phyloP scores from a whole-genome alignment of 2,888 invertebrate genomes.

The Cantharis nigra region DNA sequence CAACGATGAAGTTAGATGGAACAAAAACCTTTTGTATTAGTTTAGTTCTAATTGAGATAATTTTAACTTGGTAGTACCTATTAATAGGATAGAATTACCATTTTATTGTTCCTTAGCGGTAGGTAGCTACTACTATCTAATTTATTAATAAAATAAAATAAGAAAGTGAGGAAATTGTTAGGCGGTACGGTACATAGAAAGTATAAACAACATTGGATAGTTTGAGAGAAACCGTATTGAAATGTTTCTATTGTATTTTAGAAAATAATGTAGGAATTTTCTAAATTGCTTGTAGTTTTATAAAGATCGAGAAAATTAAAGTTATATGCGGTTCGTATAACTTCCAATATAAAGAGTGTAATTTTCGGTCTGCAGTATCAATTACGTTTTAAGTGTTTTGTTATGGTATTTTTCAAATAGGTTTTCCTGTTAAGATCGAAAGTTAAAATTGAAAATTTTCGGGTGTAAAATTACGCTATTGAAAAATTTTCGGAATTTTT shows the following conservation, averaged over 20 bases:
- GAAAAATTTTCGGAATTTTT: not conserved
- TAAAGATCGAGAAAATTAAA: not conserved
- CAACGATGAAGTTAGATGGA: not conserved
- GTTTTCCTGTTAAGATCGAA: not conserved
- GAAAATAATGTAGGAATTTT: not conserved
- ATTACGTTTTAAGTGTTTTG: not conserved
- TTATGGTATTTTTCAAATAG: not conserved
- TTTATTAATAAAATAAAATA: not conserved
- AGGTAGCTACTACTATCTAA: not conserved
- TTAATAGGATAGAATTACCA: not conserved
- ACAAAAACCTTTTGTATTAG: not conserved
- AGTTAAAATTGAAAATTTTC: not conserved
- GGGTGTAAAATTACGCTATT: not conserved
- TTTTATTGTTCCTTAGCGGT: not conserved
- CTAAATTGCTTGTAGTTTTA: not conserved
- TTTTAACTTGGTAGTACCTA: not conserved
- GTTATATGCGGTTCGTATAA: not conserved
- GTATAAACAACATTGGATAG: not conserved
- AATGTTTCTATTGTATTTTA: not conserved
- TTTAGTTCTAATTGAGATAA: not conserved
- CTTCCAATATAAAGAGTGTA: not conserved
- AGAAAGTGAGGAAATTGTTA: not conserved
- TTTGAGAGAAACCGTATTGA: not conserved
- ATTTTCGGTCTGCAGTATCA: not conserved
- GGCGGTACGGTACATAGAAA: not conserved